Conservation (phyloP, 2,113 vertebrate species). For the Isurus oxyrinchus region DNA sequence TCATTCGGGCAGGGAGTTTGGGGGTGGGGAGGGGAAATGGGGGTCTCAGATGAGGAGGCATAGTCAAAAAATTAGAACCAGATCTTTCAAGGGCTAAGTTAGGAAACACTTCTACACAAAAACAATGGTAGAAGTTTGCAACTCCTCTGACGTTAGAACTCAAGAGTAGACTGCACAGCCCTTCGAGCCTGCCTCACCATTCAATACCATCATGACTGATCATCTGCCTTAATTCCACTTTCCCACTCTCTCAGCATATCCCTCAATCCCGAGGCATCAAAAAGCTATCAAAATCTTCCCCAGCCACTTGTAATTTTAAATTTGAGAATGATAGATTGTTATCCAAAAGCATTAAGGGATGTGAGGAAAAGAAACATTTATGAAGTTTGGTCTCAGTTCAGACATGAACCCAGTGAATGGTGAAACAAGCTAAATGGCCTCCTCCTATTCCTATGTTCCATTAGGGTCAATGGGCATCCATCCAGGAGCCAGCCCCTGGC, state of each 20-base stretch:
- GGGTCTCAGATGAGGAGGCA: not conserved
- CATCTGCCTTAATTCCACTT: not conserved
- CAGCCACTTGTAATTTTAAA: not conserved
- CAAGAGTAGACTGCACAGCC: not conserved
- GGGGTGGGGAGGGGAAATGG: too few species aligned
- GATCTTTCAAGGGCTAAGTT: not conserved
- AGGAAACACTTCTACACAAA: not conserved
- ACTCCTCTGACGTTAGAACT: not conserved
- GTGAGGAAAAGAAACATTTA: too few species aligned
- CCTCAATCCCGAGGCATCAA: not conserved
- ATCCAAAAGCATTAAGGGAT: not conserved
- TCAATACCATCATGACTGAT: not conserved
- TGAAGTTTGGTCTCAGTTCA: not conserved
- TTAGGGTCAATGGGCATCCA: not conserved
- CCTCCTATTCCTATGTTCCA: not conserved
- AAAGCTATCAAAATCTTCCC: not conserved
- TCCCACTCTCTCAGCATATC: not conserved
- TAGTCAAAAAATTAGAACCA: not conserved
- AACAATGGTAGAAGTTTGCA: not conserved
- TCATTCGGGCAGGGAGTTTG: too few species aligned
- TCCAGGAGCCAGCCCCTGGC: not conserved
- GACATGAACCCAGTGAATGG: not conserved
- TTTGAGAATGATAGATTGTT: not conserved
- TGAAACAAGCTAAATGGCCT: not conserved
- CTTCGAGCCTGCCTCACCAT: not conserved